Evolutionary conservation across 1,140 invertebrate genomes (phyloP), one percentile per base, ranked within the genome.

Genomic region (Theocolax elegans): DNA sequence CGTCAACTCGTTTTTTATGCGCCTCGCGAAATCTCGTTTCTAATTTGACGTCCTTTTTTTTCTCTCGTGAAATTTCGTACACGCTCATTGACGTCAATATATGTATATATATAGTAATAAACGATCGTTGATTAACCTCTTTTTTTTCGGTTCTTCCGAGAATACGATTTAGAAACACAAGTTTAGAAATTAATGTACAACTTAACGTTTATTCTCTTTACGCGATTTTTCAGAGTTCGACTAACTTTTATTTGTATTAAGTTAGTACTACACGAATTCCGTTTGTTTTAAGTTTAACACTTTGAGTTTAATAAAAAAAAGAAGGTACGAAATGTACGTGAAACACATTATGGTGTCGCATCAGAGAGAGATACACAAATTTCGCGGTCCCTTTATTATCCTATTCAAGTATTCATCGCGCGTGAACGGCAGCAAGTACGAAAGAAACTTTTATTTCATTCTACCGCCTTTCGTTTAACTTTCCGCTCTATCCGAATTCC

Each of bases 321-420:
- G 31, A 35, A 35, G 10, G 31, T 6, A 35, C 4, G 31, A 35
- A 35, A 46, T 46, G 58, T 42, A 46, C 13, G 58, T 27, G 56
- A 38, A 59, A 42, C 56, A 25, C 42, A 31, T 44, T 58, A 58
- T 25, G 19, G 54, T 10, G 25, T 17, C 21, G 54, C 19, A 23
- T 8, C 1, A 10, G 35, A 19, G 31, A 4, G 19, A 58, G 54
- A 23, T 23, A 58, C 35, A 58, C n/a, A 35, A 58, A 40, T 35
- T 58, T 58, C 35, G 27, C 53, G 29, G 53, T 56, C 35, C 54
- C 35, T 58, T 58, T 46, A 60, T 60, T 60, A 60, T 46, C 58
- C 58, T 46, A 46, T 46, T 60, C 58, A 19, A 60, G 58, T 60
- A 60, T 60, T 60, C 58, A 31, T 60, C 40, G 58, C 58, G 58